Evolutionary conservation across 2,113 vertebrate genomes (phyloP).

Genomic region (Climacteris rufus): DNA sequence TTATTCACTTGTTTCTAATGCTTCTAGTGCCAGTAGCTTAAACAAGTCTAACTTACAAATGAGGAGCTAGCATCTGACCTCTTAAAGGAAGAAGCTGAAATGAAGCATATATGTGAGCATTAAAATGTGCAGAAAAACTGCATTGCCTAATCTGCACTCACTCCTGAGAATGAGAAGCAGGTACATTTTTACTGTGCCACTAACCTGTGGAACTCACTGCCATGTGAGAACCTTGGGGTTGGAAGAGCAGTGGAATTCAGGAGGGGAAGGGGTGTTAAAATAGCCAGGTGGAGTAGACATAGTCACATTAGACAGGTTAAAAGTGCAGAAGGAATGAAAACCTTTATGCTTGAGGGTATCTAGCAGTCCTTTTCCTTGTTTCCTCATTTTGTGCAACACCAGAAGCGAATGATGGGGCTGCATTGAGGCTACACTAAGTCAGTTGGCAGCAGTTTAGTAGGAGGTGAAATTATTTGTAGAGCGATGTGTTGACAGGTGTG

Average conservation of each 20-base stretch:
- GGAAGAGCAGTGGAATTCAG: not conserved
- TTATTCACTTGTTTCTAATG: not conserved
- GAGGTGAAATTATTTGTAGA: not conserved
- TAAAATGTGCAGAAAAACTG: not conserved
- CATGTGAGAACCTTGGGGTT: not conserved
- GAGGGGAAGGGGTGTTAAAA: not conserved
- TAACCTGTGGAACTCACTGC: not conserved
- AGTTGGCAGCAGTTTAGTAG: not conserved
- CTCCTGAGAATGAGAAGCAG: not conserved
- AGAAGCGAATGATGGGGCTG: not conserved
- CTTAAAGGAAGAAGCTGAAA: not conserved
- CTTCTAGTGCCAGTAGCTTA: not conserved
- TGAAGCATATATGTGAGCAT: not conserved
- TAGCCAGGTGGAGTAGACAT: not conserved
- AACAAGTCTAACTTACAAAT: not conserved
- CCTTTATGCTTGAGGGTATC: not conserved
- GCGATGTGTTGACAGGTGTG: not conserved
- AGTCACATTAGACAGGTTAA: not conserved
- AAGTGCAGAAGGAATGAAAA: not conserved
- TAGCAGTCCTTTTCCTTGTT: not conserved
- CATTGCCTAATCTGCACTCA: not conserved
- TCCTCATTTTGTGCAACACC: not conserved
- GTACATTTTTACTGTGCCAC: not conserved
- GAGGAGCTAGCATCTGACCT: not conserved
- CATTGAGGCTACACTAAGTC: not conserved